Conservation (phyloP, 2,888 invertebrate species). For the Melipona beecheii region DNA sequence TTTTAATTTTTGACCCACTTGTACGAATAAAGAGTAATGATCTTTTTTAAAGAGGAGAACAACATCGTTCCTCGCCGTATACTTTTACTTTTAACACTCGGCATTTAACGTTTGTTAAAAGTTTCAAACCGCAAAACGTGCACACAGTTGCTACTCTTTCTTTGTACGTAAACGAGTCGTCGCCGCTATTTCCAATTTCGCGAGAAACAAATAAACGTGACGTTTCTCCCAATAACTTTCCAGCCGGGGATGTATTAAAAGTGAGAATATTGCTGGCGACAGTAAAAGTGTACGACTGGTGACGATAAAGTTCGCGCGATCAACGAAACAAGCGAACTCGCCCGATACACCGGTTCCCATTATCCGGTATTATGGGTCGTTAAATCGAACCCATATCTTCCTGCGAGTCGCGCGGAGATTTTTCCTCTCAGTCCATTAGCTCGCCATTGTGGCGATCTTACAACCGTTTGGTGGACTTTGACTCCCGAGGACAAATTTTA, state of each 20-base stretch:
- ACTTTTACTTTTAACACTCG: too few relatives aligned
- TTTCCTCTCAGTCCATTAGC: constrained; percentile 32
- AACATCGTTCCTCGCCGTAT: too few relatives aligned
- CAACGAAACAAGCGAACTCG: constrained; percentile 27
- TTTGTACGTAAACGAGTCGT: too few relatives aligned
- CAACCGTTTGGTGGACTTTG: constrained; percentile 22
- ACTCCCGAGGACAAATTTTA: background rate
- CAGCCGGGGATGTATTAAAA: background rate
- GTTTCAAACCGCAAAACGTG: too few relatives aligned
- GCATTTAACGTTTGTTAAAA: too few relatives aligned
- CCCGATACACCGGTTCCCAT: constrained; percentile 30
- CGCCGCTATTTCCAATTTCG: too few relatives aligned
- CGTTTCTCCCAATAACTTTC: too few relatives aligned
- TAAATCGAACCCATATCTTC: constrained; percentile 47
- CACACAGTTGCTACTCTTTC: too few relatives aligned
- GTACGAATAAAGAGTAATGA: too few relatives aligned
- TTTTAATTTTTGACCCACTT: too few relatives aligned
- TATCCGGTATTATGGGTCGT: constrained; percentile 51
- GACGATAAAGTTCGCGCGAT: constrained; percentile 37
- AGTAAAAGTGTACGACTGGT: constrained; percentile 28
- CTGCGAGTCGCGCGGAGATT: constrained; percentile 21
- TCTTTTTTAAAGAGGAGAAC: too few relatives aligned
- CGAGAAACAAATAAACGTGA: too few relatives aligned
- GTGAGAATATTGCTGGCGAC: constrained; percentile 24
- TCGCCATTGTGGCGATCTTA: background rate